phyloP scores from a whole-genome alignment of 2,797 vertebrate genomes.

The Gymnoscopelus braueri region DNA sequence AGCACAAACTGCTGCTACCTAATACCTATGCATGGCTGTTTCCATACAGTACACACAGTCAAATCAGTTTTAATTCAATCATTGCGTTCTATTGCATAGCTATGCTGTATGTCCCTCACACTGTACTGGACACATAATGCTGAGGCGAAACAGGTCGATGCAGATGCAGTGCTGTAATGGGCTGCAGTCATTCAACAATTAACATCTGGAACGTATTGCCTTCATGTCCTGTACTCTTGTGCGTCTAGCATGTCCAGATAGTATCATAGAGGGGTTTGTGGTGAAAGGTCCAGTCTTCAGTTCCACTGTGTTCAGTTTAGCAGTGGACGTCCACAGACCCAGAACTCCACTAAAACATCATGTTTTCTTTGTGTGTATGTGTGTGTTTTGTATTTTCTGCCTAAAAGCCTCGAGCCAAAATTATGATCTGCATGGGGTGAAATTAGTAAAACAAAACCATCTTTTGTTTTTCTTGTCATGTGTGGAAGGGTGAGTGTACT shows the following conservation, averaged over 20 bases:
- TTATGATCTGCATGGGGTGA: not conserved
- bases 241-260: slow-evolving; percentile 32
- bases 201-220: slow-evolving; percentile 59
- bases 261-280: slow-evolving; percentile 23
- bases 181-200: slow-evolving; percentile 27
- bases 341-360: not conserved
- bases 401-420: not conserved
- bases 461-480: slow-evolving; percentile 5
- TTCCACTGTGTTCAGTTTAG: slow-evolving; percentile 17
- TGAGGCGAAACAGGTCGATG: slow-evolving; percentile 48
- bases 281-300: slow-evolving; percentile 20
- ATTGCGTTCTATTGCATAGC: too few relatives aligned
- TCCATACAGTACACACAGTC: not conserved
- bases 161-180: slow-evolving; percentile 49
- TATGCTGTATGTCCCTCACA: too few relatives aligned
- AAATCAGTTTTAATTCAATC: too few relatives aligned
- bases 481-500: not conserved
- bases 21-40: slow-evolving; percentile 10
- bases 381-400: too few relatives aligned
- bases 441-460: slow-evolving; percentile 7
- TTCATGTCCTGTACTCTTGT: slow-evolving; percentile 14
- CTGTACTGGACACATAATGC: slow-evolving; percentile 36
- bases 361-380: slow-evolving; percentile 5
- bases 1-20: not conserved
- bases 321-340: not conserved